A percentile compares a stretch with the other conserved stretches of the same genome.
phyloP scores from a whole-genome alignment of 2,113 vertebrate genomes.

The Chionodraco myersi region DNA sequence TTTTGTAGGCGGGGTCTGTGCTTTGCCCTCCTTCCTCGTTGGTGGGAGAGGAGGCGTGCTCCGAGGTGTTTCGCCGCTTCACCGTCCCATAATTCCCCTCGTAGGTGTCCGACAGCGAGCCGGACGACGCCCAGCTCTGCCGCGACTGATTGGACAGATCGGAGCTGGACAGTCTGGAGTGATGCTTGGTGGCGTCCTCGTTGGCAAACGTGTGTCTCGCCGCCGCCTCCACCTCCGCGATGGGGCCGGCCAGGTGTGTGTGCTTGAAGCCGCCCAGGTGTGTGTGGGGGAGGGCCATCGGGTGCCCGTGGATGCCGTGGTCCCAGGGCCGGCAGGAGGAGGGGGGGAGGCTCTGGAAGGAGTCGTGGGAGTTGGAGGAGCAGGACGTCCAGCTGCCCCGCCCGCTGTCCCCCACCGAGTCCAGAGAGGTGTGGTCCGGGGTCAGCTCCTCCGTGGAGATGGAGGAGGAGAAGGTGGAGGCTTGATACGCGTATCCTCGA shows the following conservation, averaged over 20 bases:
- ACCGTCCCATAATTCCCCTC: slow-evolving; percentile 92
- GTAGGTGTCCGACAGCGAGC: slow-evolving; percentile 90
- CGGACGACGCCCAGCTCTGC: slow-evolving; percentile 93
- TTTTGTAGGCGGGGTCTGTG: slow-evolving; percentile 91
- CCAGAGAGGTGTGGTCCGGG: slow-evolving; percentile 87
- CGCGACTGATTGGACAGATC: slow-evolving; percentile 83
- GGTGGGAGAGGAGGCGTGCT: slow-evolving; percentile 69
- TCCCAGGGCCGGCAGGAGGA: slow-evolving; percentile 86
- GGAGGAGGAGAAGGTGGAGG: slow-evolving; percentile 85
- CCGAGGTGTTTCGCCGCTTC: slow-evolving; percentile 86
- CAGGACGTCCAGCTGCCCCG: slow-evolving; percentile 98
- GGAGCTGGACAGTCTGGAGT: slow-evolving; percentile 77
- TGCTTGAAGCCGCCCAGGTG: slow-evolving; percentile 86
- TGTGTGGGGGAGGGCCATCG: slow-evolving; percentile 81
- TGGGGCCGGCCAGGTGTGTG: slow-evolving; percentile 85
- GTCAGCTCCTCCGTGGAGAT: slow-evolving; percentile 91
- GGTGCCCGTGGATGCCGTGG: slow-evolving; percentile 78
- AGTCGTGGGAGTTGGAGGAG: slow-evolving; percentile 96
- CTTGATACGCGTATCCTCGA: slow-evolving; percentile 80
- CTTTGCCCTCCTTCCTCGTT: slow-evolving; percentile 80
- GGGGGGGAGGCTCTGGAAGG: slow-evolving; percentile 90
- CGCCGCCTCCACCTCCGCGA: slow-evolving; percentile 86
- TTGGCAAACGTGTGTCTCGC: slow-evolving; percentile 74
- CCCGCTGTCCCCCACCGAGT: slow-evolving; percentile 90
- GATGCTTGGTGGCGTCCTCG: slow-evolving; percentile 75